phyloP scores from a whole-genome alignment of 2,113 vertebrate genomes.

The zebrafish (Danio rerio) region DNA sequence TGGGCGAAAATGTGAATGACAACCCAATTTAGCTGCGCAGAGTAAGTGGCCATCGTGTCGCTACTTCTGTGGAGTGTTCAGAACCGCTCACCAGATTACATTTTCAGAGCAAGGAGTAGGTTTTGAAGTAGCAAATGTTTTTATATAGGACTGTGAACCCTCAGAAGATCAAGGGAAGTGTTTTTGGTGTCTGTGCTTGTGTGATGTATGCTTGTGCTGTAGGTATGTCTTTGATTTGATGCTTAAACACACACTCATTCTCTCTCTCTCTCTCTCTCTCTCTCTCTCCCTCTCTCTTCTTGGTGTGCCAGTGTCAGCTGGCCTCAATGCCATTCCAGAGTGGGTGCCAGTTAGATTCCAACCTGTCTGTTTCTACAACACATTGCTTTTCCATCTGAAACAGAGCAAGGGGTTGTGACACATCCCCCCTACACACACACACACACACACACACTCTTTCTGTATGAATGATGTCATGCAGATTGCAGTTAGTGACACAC shows the following conservation, averaged over 20 bases:
- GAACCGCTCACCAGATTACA: not conserved
- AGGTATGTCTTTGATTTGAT: not conserved
- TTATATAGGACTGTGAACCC: not conserved
- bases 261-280: not conserved
- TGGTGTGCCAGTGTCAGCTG: constrained; percentile 31
- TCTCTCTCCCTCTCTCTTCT: not conserved
- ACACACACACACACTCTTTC: not conserved
- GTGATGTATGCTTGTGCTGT: not conserved
- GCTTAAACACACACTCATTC: too few relatives aligned
- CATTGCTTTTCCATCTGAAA: not conserved
- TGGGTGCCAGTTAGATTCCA: constrained; percentile 33
- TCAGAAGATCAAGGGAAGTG: constrained; percentile 7
- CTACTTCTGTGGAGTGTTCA: not conserved
- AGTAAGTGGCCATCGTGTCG: not conserved
- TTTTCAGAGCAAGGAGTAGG: not conserved
- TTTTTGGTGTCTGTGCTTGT: not conserved
- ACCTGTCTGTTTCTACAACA: not conserved
- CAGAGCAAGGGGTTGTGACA: not conserved
- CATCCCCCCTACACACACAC: not conserved
- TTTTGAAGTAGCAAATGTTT: not conserved
- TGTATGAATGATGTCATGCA: not conserved
- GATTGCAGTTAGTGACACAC: not conserved
- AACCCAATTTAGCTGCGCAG: too few relatives aligned
- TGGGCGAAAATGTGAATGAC: too few relatives aligned
- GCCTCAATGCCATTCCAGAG: not conserved